A percentile compares a stretch with the other conserved stretches of the same genome.
These are phyloP conservation scores for Botrylloides violaceus DNA, from an alignment of 23 tunicate species.

Conservation along the genomic window DNA sequence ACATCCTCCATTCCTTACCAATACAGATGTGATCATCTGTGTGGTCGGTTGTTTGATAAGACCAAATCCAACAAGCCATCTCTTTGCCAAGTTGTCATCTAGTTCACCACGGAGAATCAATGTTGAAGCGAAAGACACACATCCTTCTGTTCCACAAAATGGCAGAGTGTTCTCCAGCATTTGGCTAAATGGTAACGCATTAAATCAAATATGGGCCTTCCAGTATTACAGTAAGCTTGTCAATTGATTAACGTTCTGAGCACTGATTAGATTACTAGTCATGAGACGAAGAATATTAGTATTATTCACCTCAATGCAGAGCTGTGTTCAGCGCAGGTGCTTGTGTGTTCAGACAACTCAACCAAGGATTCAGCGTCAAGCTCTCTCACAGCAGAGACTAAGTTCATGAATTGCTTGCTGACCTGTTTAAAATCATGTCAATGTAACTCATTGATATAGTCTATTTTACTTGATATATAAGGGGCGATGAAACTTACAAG, in stretches of 20 bases:
- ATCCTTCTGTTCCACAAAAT: conserved; percentile 92
- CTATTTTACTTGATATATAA: too few relatives aligned
- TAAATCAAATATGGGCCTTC: too few relatives aligned
- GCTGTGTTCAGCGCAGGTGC: neutral
- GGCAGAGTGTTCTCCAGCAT: conserved; percentile 84
- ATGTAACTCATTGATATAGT: too few relatives aligned
- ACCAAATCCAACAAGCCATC: conserved; percentile 79
- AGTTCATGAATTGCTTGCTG: conserved; percentile 49
- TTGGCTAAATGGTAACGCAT: conserved; percentile 46
- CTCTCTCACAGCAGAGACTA: conserved; percentile 58
- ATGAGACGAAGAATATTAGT: too few relatives aligned
- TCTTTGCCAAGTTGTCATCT: conserved; percentile 32
- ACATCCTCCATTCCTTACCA: conserved; percentile 28
- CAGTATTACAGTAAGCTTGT: too few relatives aligned
- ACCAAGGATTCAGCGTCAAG: conserved; percentile 35
- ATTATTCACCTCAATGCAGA: neutral
- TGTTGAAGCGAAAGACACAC: conserved; percentile 49
- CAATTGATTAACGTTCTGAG: too few relatives aligned
- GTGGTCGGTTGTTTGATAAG: conserved; percentile 69
- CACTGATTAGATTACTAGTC: too few relatives aligned
- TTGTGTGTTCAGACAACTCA: neutral
- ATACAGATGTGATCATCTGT: conserved; percentile 38
- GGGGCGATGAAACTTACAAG: too few relatives aligned
- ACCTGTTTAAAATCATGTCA: conserved; percentile 66
- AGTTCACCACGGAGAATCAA: conserved; percentile 35